Evolutionary conservation across 2,888 invertebrate genomes (phyloP).

Genomic region (Orchesellides sinensis): DNA sequence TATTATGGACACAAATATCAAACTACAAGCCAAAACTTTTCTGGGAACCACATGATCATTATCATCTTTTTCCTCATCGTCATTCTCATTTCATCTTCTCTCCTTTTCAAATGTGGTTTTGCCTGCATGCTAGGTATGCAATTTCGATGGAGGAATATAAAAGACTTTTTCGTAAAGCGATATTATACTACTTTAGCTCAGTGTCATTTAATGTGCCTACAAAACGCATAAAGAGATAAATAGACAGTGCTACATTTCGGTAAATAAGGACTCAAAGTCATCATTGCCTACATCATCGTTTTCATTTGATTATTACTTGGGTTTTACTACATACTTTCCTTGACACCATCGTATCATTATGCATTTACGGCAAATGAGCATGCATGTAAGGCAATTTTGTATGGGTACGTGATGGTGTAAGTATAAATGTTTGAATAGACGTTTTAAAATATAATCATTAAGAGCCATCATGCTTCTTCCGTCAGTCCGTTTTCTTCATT

Average conservation of each 20-base stretch:
- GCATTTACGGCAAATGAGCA: no score
- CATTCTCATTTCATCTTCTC: neutral
- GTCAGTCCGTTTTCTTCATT: neutral
- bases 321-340: neutral
- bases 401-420: no score
- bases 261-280: conserved; percentile 37
- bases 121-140: neutral
- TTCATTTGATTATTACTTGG: conserved; percentile 26
- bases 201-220: neutral
- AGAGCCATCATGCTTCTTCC: conserved; percentile 24
- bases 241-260: conserved; percentile 22
- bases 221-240: conserved; percentile 3
- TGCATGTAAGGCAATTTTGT: no score
- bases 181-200: neutral
- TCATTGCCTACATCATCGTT: conserved; percentile 39
- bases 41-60: conserved; percentile 35
- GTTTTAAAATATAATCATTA: conserved; percentile 34
- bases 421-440: conserved; percentile 13
- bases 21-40: conserved; percentile 41
- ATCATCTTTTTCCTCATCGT: conserved; percentile 35
- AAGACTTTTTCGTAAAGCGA: neutral
- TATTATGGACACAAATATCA: conserved; percentile 36
- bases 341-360: conserved; percentile 6
- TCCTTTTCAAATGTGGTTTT: neutral
- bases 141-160: no score